Evolutionary conservation across 2,797 vertebrate genomes (phyloP).

Genomic region (Bryconaethiops microstoma): DNA sequence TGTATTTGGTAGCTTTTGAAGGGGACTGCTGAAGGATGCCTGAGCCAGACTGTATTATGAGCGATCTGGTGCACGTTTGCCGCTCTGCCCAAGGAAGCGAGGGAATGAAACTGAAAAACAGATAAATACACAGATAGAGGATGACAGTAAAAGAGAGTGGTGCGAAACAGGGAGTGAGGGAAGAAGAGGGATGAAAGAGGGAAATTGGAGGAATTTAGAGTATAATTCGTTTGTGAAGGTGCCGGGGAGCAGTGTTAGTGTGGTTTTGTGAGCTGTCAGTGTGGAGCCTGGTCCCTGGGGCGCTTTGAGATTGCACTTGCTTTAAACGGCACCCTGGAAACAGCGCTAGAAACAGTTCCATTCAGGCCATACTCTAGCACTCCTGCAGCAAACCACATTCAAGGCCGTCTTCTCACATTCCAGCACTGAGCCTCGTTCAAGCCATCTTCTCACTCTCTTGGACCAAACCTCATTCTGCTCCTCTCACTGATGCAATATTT

Average conservation of each 20-base stretch:
- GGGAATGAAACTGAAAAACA: background rate
- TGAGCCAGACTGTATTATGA: conserved; percentile 45
- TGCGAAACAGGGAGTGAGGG: conserved; percentile 18
- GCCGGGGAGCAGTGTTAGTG: conserved; percentile 24
- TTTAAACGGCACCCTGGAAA: conserved; percentile 51
- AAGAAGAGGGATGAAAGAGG: conserved; percentile 32
- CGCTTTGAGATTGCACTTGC: conserved; percentile 51
- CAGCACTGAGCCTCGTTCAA: background rate
- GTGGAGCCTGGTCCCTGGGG: conserved; percentile 36
- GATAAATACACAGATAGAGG: conserved; percentile 13
- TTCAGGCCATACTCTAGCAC: conserved; percentile 29
- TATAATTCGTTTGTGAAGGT: conserved; percentile 32
- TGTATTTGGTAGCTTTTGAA: conserved; percentile 32
- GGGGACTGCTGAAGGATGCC: conserved; percentile 31
- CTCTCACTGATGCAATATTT: background rate
- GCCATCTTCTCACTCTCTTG: background rate
- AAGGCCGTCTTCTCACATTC: background rate
- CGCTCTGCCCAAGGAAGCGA: conserved; percentile 24
- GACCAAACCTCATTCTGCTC: background rate
- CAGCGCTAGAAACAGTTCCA: conserved; percentile 44
- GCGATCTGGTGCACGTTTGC: conserved; percentile 23
- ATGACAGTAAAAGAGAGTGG: conserved; percentile 16
- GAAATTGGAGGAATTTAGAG: conserved; percentile 21
- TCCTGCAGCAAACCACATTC: conserved; percentile 20
- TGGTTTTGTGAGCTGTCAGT: conserved; percentile 47